Base-by-base conservation (phyloP, 1,140 invertebrate genomes). In the Leptinotarsa texana region DNA sequence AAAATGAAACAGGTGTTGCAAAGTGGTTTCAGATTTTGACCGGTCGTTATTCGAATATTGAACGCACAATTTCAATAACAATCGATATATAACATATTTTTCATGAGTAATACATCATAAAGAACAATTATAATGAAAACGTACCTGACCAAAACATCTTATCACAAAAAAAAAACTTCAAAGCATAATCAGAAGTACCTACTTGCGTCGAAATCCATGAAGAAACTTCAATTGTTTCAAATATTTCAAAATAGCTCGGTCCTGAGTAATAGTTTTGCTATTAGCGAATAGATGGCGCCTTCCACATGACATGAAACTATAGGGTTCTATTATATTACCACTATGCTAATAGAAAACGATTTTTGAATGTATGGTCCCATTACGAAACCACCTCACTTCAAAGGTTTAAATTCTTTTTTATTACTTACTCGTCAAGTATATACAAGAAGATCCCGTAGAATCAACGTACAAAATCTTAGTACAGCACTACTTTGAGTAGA, bases 211-310 rank as follows among this genome's bases (percentile, higher is more conserved):
- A 68, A 21, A 67, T 66, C 24, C 24, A 68, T 4, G 21, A 13
- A 21, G 13, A 15, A 11, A 47, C 33, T 68, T 13, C 8, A 17
- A 68, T 68, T 63, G 11, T 63, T 13, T 63, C 3, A 21, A 63
- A 17, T 4, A 63, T 13, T 21, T 17, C 5, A 18, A 21, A 65
- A n/a, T 11, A 5, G 2, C 94, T 74, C 89, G 92, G 93, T 82
- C 42, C 82, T 78, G 83, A 69, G 73, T 74, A 82, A 75, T 73
- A 15, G 18, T 63, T 73, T 27, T 27, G n/a, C n/a, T n/a, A n/a
- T n/a, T n/a, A n/a, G n/a, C n/a, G n/a, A n/a, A n/a, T n/a, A n/a
- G n/a, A n/a, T n/a, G n/a, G n/a, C n/a, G n/a, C n/a, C n/a, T n/a
- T n/a, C n/a, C n/a, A n/a, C n/a, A n/a, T n/a, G n/a, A n/a, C n/a